Evolutionary conservation across 2,113 vertebrate genomes (phyloP), one percentile per base, ranked within the genome.

Genomic region (Neodon shergylaensis): DNA sequence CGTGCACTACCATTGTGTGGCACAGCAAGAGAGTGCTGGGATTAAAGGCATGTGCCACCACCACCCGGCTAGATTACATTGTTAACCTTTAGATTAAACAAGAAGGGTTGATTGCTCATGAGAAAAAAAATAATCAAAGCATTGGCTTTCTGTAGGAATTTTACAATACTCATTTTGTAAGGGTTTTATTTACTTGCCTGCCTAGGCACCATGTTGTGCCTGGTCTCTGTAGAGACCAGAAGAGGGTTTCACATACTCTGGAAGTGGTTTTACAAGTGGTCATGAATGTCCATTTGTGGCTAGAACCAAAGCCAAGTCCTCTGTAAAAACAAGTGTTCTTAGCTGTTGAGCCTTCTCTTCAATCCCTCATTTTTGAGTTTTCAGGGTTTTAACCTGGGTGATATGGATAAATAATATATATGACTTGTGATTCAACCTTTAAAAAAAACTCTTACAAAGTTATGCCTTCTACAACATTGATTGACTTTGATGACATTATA

Each of bases 71-170:
- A 24, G 28, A 83, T 28, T 79, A 92, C 10, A 66, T 77, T 76
- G 7, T 92, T 88, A 66, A 74, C 66, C 8, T 92, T 95, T 78
- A 63, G 49, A 39, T 58, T 39, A 86, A 91, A 94, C 83, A 47
- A 21, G 68, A 89, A 87, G 82, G 10, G 19, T 95, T 92, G 65
- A 66, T 95, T 85, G 78, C 61, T 94, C 14, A 39, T 66, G 33
- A 90, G 22, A 90, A 95, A 90, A 95, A 36, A 88, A 83, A 70
- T 68, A 90, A 94, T 49, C 49, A 49, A 49, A 91, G 79, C 28
- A 77, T 22, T 72, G 58, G 5, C 33, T 58, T 7, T 89, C 0
- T 58, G 79, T 79, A 76, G n/a, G 44, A 3, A 19, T 26, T 90
- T 78, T 63, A 79, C 26, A 77, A 0, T 90, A 70, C 68, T 90